Conservation (phyloP, 2,888 invertebrate genomes). For the Acrocera orbiculus region DNA sequence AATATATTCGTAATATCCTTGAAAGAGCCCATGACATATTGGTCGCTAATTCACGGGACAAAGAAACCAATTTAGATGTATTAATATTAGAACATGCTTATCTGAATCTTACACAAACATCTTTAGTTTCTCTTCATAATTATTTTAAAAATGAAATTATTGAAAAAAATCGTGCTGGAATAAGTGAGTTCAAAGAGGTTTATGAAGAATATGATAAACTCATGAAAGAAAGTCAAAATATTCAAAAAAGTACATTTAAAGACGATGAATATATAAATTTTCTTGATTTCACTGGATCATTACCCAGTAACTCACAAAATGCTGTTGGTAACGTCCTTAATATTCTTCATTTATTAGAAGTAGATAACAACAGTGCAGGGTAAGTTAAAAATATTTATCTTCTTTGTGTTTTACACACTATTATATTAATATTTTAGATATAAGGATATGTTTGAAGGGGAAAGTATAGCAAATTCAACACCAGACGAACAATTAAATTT, state of each 20-base stretch:
- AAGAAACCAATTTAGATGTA: constrained; percentile 16
- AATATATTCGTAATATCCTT: constrained; percentile 23
- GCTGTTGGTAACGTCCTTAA: background rate
- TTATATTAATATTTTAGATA: too few species aligned
- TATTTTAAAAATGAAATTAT: constrained; percentile 28
- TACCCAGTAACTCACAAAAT: constrained; percentile 1
- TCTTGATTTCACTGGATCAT: constrained; percentile 19
- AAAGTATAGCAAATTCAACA: constrained; percentile 5
- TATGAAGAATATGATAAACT: constrained; percentile 27
- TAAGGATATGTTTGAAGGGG: constrained; percentile 8
- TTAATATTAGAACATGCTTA: constrained; percentile 24
- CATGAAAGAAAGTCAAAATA: constrained; percentile 29
- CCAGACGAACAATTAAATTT: constrained; percentile 6
- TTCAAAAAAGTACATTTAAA: constrained; percentile 25
- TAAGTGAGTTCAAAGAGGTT: constrained; percentile 24
- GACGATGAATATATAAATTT: constrained; percentile 26
- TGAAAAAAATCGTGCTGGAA: constrained; percentile 23
- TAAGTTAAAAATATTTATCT: background rate
- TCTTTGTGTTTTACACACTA: background rate
- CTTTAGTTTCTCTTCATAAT: constrained; percentile 25
- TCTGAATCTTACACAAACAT: constrained; percentile 21
- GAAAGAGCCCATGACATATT: constrained; percentile 17
- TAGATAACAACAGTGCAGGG: background rate
- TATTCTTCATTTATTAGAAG: constrained; percentile 4
- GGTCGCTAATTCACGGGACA: constrained; percentile 14